These are phyloP conservation scores for Tethea ocularis DNA, from an alignment of 2,888 invertebrate species.

Conservation along the genomic window DNA sequence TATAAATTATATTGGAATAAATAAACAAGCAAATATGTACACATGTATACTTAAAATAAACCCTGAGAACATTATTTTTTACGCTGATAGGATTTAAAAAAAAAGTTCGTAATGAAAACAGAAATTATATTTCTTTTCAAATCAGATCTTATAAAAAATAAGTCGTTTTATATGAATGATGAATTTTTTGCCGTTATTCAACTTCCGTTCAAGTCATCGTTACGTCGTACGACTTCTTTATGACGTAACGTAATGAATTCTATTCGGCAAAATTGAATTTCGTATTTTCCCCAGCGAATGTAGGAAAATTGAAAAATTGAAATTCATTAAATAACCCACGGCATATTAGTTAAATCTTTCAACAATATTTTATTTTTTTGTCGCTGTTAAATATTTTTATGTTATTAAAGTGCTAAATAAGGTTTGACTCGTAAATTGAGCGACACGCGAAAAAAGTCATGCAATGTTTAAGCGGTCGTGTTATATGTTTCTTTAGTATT, in stretches of 20 bases:
- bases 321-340: neutral
- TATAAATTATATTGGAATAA: too few relatives aligned
- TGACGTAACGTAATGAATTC: slow-evolving; percentile 25
- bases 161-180: neutral
- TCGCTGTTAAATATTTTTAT: neutral
- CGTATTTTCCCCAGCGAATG: slow-evolving; percentile 15
- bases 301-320: neutral
- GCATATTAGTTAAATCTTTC: neutral
- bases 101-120: neutral
- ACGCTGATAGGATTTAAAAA: too few relatives aligned
- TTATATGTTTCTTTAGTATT: neutral
- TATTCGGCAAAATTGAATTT: slow-evolving; percentile 24
- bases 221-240: slow-evolving; percentile 20
- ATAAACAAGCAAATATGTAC: too few relatives aligned
- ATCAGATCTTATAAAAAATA: neutral
- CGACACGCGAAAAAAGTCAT: neutral
- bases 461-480: neutral
- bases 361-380: too few relatives aligned
- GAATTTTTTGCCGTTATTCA: neutral
- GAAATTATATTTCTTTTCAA: neutral
- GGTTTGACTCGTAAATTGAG: neutral
- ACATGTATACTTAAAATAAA: too few relatives aligned
- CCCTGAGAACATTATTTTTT: too few relatives aligned
- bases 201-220: slow-evolving; percentile 18
- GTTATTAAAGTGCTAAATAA: neutral